Evolutionary conservation across 2,888 invertebrate species (phyloP).

Genomic region (Drosophila ustulata): DNA sequence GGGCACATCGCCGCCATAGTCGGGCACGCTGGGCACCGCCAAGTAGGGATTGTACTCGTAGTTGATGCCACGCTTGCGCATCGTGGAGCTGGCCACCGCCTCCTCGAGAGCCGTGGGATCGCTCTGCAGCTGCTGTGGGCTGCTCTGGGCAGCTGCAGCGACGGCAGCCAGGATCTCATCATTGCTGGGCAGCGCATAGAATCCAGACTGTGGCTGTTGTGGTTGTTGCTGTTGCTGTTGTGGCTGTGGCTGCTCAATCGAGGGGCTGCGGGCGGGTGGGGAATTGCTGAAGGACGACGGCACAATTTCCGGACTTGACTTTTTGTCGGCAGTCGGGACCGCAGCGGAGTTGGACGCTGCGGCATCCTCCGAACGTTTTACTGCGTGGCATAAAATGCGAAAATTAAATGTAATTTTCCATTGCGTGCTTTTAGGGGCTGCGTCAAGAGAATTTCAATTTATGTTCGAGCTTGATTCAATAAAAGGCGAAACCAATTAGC

Average conservation of each 20-base stretch:
- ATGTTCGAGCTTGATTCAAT: constrained; percentile 62
- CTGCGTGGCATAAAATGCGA: constrained; percentile 38
- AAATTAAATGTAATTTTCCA: constrained; percentile 58
- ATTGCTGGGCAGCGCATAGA: constrained; percentile 72
- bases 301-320: constrained; percentile 82
- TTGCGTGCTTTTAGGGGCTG: constrained; percentile 54
- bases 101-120: constrained; percentile 59
- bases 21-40: constrained; percentile 29
- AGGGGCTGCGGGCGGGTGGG: constrained; percentile 58
- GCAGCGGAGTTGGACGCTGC: constrained; percentile 32
- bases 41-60: constrained; percentile 73
- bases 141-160: constrained; percentile 77
- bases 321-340: constrained; percentile 73
- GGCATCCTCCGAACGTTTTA: constrained; percentile 56
- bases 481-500: constrained; percentile 72
- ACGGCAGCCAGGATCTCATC: constrained; percentile 81
- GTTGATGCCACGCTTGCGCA: constrained; percentile 83
- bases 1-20: constrained; percentile 71
- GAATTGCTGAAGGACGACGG: constrained; percentile 79
- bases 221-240: constrained; percentile 10
- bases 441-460: constrained; percentile 59
- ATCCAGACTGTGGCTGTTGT: constrained; percentile 41
- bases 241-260: constrained; percentile 20
- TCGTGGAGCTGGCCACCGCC: constrained; percentile 71
- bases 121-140: constrained; percentile 71